Evolutionary conservation across 1,140 invertebrate genomes (phyloP), one percentile per base, ranked within the genome.

Genomic region (Anoplophora glabripennis): DNA sequence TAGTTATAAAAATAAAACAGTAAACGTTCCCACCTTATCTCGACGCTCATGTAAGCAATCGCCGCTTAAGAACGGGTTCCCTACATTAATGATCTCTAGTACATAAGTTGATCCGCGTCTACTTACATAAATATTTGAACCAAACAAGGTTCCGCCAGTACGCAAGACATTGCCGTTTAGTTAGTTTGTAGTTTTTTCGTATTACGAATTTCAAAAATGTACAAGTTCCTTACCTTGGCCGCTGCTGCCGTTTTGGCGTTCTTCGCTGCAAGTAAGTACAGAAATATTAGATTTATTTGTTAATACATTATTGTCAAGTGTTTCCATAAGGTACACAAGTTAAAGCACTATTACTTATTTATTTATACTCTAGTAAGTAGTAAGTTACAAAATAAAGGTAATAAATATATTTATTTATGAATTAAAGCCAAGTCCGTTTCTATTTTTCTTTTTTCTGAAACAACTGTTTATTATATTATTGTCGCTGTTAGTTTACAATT

Each of bases 181-280:
- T 46, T 46, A 46, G 44, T 46, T 46, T 28, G 21, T 46, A 46
- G 44, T 46, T n/a, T 11, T 46, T 46, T 46, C 17, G 44, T 46
- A 21, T 46, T 40, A 40, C 11, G 11, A 17, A 18, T 46, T 15
- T 21, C 7, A 21, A 10, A 46, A 21, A 21, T 17, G n/a, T 46
- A n/a, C 17, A 46, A 17, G 14, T 21, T 46, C 17, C 11, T 28
- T 18, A 18, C 15, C 15, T 46, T 21, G 11, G 15, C 44, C 17
- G 17, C 17, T 21, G 17, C 28, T 18, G 44, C 44, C 7, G 44
- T 46, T 18, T 17, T 46, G 17, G 44, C 28, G 0, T 18, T 46
- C 4, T 28, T 46, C 28, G 44, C 44, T 18, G 10, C 17, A 28
- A 18, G 44, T 46, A 46, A 46, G 44, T 46, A 28, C 21, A 28